Percentiles rank a stretch among this genome's conserved stretches.
Conservation (phyloP, 2,113 vertebrate genomes). For the Ursus arctos region DNA sequence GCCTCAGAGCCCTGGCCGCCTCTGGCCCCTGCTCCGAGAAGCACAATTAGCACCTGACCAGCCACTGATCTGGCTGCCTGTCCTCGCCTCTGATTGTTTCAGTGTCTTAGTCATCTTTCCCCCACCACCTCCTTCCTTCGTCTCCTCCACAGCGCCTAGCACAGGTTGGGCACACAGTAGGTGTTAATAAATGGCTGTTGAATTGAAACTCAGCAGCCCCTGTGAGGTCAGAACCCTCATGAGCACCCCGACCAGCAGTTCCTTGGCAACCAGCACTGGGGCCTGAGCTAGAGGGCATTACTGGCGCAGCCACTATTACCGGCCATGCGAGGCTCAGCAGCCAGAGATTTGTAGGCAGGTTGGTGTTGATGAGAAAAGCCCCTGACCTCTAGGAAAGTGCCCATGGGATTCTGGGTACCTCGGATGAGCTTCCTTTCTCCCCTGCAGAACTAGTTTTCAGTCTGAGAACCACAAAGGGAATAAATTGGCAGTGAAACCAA, state of each 20-base stretch:
- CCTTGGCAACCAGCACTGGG: conserved; percentile 78
- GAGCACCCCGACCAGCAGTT: conserved; percentile 77
- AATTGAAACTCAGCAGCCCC: conserved; percentile 69
- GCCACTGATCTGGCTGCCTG: conserved; percentile 57
- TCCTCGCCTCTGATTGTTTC: conserved; percentile 73
- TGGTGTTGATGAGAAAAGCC: conserved; percentile 83
- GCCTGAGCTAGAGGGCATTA: conserved; percentile 60
- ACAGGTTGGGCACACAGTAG: conserved; percentile 80
- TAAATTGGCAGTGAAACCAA: conserved; percentile 71
- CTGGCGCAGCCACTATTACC: conserved; percentile 29
- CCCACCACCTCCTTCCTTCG: neutral
- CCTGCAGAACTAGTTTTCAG: conserved; percentile 77
- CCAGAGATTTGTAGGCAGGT: conserved; percentile 72
- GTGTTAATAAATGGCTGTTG: conserved; percentile 79
- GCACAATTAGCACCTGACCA: conserved; percentile 81
- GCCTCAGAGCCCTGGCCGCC: conserved; percentile 44
- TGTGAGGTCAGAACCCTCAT: conserved; percentile 75
- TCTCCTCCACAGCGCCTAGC: conserved; percentile 52
- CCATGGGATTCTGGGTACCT: conserved; percentile 74
- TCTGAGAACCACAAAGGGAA: conserved; percentile 69
- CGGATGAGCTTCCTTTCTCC: conserved; percentile 66
- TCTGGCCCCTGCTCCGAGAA: conserved; percentile 67
- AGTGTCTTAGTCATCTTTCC: conserved; percentile 67
- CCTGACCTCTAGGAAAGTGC: conserved; percentile 63
- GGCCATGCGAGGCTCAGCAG: conserved; percentile 49